phyloP scores from a whole-genome alignment of 2,113 vertebrate species.

The Notarius lentiginosus region DNA sequence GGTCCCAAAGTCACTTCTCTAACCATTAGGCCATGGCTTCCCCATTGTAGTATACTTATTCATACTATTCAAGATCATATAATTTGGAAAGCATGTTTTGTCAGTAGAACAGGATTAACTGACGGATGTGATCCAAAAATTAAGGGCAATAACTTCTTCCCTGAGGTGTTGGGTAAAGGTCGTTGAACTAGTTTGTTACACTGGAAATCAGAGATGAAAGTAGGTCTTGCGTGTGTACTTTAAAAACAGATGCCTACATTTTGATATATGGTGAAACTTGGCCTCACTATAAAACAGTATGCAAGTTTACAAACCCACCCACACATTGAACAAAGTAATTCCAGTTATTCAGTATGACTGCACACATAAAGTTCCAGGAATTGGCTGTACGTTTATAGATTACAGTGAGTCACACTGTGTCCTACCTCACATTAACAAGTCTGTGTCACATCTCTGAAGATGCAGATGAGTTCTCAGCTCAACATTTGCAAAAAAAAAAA shows the following conservation, averaged over 20 bases:
- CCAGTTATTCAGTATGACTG: no score
- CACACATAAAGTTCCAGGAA: no score
- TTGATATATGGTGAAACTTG: background rate
- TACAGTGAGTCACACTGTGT: no score
- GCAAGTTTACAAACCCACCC: background rate
- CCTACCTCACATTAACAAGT: no score
- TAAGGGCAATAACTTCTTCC: background rate
- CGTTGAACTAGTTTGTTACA: conserved; percentile 25
- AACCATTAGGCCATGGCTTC: no score
- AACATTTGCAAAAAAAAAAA: background rate
- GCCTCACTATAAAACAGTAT: background rate
- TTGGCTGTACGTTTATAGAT: no score
- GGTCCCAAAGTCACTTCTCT: no score
- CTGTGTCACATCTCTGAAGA: no score
- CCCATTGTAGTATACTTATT: no score
- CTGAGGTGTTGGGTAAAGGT: conserved; percentile 2
- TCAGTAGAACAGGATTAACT: background rate
- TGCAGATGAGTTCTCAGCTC: background rate
- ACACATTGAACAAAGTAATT: background rate
- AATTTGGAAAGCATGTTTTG: background rate
- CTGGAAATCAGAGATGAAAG: background rate
- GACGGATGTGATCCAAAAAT: background rate
- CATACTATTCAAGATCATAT: no score
- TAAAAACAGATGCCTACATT: background rate
- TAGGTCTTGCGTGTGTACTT: background rate